Conservation (phyloP, 2,113 vertebrate genomes). For the Castor canadensis region DNA sequence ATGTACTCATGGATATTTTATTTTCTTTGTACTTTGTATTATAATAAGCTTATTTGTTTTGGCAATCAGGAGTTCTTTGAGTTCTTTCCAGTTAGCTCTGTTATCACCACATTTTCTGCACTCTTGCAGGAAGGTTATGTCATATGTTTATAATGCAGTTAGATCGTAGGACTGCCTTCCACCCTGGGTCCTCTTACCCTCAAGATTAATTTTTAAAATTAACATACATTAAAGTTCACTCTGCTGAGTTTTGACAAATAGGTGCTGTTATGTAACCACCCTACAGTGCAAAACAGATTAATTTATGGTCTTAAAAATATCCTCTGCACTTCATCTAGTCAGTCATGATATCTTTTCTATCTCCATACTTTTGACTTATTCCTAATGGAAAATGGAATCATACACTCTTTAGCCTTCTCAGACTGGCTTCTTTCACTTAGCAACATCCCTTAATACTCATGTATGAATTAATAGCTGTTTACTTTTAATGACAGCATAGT, state of each 20-base stretch:
- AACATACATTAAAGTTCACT: neutral
- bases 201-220: too few species aligned
- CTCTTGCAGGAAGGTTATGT: too few species aligned
- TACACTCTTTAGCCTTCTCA: neutral
- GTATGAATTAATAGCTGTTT: too few species aligned
- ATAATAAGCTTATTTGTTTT: too few species aligned
- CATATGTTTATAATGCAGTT: too few species aligned
- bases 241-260: neutral
- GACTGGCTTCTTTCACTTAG: neutral
- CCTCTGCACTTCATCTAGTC: neutral
- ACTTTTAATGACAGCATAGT: too few species aligned
- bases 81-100: neutral
- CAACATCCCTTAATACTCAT: neutral
- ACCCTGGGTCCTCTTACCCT: too few species aligned
- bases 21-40: too few species aligned
- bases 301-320: neutral
- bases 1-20: too few species aligned
- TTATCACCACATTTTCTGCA: neutral
- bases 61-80: neutral
- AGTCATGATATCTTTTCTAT: too few species aligned
- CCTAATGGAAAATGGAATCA: neutral
- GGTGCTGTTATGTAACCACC: neutral
- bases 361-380: neutral
- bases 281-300: neutral
- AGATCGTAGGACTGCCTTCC: too few species aligned